phyloP scores from a whole-genome alignment of 2,797 vertebrate genomes.

The Ceryle rudis region DNA sequence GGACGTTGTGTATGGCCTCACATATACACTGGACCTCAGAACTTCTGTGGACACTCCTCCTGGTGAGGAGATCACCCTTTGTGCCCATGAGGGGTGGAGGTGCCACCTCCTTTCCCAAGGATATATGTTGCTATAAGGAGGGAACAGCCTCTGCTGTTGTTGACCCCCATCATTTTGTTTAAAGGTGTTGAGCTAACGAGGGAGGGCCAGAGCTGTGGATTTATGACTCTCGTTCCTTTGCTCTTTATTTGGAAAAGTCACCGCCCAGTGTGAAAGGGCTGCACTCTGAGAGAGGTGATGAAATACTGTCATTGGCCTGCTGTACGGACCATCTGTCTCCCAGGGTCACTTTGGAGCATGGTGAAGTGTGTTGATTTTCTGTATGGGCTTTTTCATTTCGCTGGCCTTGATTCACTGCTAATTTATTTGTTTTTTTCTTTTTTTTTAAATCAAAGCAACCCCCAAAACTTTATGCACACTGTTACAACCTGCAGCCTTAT shows the following conservation, averaged over 20 bases:
- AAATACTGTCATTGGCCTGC: slow-evolving; percentile 53
- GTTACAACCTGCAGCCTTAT: not conserved
- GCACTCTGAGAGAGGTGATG: slow-evolving; percentile 15
- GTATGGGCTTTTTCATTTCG: not conserved
- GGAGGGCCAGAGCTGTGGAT: not conserved
- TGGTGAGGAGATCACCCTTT: not conserved
- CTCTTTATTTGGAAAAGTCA: slow-evolving; percentile 46
- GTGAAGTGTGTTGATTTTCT: not conserved
- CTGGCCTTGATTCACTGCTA: not conserved
- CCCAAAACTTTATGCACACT: not conserved
- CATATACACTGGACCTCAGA: not conserved
- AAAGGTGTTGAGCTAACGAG: not conserved
- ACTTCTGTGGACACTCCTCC: not conserved
- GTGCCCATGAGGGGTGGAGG: rapidly evolving
- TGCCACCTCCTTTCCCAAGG: not conserved
- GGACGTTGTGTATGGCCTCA: not conserved
- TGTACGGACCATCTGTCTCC: slow-evolving; percentile 44
- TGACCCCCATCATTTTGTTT: not conserved
- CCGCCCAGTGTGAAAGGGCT: slow-evolving; percentile 9
- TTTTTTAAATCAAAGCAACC: not conserved
- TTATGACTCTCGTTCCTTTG: slow-evolving; percentile 2
- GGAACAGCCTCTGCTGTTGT: not conserved
- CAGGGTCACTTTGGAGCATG: not conserved
- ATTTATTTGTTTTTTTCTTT: not conserved
- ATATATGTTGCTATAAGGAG: not conserved